Base-by-base conservation (phyloP, 2,113 vertebrate genomes). In the Acinonyx jubatus region DNA sequence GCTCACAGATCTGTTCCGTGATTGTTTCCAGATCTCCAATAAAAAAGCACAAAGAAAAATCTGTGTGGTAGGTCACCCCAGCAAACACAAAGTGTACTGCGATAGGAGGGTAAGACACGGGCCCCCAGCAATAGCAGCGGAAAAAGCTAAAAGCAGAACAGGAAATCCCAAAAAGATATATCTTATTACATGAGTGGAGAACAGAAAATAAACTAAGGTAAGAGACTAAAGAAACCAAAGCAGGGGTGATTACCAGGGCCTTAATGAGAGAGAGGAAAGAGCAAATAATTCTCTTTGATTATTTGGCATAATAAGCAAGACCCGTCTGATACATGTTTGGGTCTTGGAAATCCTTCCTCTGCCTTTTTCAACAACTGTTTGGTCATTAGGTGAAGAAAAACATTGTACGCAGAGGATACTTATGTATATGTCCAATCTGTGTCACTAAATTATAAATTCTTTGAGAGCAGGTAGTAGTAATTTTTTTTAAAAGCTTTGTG, bases 181-280 rank as follows among this genome's bases (percentile, higher is more conserved):
- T 97, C 92, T 96, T 89, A 87, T 96, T 98, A 96, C 82, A 86
- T 76, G 86, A 97, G 66, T 33, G 38, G 82, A 95, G 95, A 97
- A 95, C 52, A 96, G 95, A 97, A 97, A 98, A 97, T 93, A 97
- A 98, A 97, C 80, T 27, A 91, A 96, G 76, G 85, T 97, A 95
- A 83, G 45, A 97, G 78, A 96, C 80, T 61, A 71, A 88, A 71
- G 50, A 96, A 95, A 79, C 84, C 80, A 89, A 95, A 94, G 74
- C 48, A 80, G 25, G 13, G 25, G 21, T n/a, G 68, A 87, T 50
- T 97, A 27, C 90, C 76, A 89, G 23, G 9, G 23, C 92, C 78
- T 90, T 95, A 66, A 82, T 55, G 73, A 97, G 68, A 96, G 88
- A 74, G 79, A 94, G 41, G 89, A 45, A 91, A 94, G 91, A 85